Evolutionary conservation across 1,140 invertebrate genomes (phyloP), one percentile per base, ranked within the genome.

Genomic region (Ceratina japonica): DNA sequence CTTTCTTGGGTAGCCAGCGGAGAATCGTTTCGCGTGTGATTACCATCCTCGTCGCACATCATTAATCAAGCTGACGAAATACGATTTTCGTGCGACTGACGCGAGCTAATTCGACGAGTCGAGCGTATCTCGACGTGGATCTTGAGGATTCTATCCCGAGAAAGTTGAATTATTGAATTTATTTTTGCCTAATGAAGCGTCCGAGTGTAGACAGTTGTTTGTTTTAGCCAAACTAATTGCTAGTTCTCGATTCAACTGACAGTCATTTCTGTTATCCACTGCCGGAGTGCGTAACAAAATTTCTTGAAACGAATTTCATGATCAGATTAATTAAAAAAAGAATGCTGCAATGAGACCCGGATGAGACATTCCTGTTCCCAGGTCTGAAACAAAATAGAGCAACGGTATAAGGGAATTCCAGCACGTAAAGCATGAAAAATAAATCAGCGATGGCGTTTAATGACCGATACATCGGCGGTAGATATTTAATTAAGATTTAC

Each of bases 401-500:
- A 44, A 44, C 37, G 37, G 5, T 44, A 44, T 10, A 10, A 44
- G 37, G 37, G 5, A 44, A 44, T 44, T 44, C 37, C 37, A 44
- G 37, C 37, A 44, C 37, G 37, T 44, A 44, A 44, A 10, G 37
- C 37, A 44, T 44, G 37, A 44, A 44, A 44, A 44, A 44, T 44
- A 44, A 44, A 44, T 44, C 37, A 44, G 37, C 37, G 24, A 52
- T 24, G 18, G 8, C 24, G 22, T 15, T 69, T 69, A 56, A 56
- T 22, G 2, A 8, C 2, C 49, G 12, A 31, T n/a, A 16, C 22
- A n/a, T 52, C 65, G 65, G 16, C 1, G 20, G 54, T 18, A 12
- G 24, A 56, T 56, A 56, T 69, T 73, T 73, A 73, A 73, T 73
- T 73, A 73, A 63, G 59, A 63, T 63, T 63, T 16, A 31, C 72